Evolutionary conservation across 1,140 invertebrate genomes (phyloP).

Genomic region (Chrysomallon squamiferum): DNA sequence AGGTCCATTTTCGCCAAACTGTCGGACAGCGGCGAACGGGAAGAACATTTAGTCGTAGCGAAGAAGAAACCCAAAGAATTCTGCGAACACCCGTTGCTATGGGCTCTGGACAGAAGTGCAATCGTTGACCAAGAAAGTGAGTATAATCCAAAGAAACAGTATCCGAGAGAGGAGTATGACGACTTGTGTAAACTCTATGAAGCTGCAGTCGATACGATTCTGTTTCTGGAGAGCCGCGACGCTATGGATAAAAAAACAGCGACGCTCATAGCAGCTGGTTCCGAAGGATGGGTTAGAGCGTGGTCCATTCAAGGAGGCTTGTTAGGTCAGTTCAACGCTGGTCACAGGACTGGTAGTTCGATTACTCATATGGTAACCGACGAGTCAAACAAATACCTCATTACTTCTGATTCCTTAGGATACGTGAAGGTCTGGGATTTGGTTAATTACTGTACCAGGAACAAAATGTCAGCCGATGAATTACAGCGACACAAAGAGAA

Average conservation of each 20-base stretch:
- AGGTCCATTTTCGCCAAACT: background rate
- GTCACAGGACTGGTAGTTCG: slow-evolving; percentile 64
- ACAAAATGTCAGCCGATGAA: slow-evolving; percentile 21
- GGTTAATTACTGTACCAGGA: slow-evolving; percentile 46
- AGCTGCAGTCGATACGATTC: slow-evolving; percentile 52
- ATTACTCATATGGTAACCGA: slow-evolving; percentile 46
- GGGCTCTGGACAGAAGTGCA: slow-evolving; percentile 11
- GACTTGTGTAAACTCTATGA: slow-evolving; percentile 58
- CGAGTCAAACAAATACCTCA: slow-evolving; percentile 41
- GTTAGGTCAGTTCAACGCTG: slow-evolving; percentile 54
- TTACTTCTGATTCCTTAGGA: slow-evolving; percentile 57
- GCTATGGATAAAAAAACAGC: slow-evolving; percentile 45
- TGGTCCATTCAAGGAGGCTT: slow-evolving; percentile 59
- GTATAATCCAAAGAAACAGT: slow-evolving; percentile 3
- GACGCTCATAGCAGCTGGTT: slow-evolving; percentile 48
- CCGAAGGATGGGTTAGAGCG: slow-evolving; percentile 58
- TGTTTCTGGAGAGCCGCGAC: slow-evolving; percentile 51
- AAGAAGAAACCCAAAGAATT: slow-evolving; percentile 1
- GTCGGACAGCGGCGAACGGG: background rate
- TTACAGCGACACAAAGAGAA: slow-evolving; percentile 65
- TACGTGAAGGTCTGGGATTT: slow-evolving; percentile 59
- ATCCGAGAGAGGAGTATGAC: slow-evolving; percentile 46
- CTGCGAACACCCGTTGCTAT: slow-evolving; percentile 23
- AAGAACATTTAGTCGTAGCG: background rate
- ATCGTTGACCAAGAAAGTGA: background rate